Conservation (phyloP, 1,140 invertebrate genomes). For the Magallana ariakensis region DNA sequence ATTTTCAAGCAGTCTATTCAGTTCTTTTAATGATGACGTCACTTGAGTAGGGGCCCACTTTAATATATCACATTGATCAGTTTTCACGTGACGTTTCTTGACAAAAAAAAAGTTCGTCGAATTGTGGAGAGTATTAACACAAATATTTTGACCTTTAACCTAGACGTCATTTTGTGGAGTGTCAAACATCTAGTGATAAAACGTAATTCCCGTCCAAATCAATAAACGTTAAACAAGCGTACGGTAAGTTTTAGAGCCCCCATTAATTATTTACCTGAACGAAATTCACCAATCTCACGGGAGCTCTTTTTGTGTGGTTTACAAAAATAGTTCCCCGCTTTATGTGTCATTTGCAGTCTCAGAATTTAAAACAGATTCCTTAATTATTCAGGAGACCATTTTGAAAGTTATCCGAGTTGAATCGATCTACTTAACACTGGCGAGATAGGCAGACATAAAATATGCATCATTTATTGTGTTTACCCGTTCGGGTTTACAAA, state of each 20-base stretch:
- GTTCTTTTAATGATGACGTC: too few relatives aligned
- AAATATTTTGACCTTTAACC: too few relatives aligned
- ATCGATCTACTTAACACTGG: neutral
- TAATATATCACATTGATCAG: too few relatives aligned
- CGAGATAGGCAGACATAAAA: neutral
- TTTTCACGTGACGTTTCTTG: too few relatives aligned
- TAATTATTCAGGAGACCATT: constrained; percentile 13
- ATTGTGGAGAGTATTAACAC: too few relatives aligned
- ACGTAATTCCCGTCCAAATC: too few relatives aligned
- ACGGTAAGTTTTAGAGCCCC: neutral
- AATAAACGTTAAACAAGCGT: neutral
- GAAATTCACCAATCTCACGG: neutral
- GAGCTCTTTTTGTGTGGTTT: neutral
- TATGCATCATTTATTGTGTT: constrained; percentile 13
- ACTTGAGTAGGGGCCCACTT: too few relatives aligned
- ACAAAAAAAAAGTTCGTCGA: too few relatives aligned
- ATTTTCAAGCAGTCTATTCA: too few relatives aligned
- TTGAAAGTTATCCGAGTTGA: neutral
- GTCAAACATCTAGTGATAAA: too few relatives aligned
- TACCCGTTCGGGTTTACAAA: neutral
- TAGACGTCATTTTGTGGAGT: too few relatives aligned
- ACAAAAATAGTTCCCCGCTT: neutral
- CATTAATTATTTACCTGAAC: neutral
- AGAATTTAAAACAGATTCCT: neutral
- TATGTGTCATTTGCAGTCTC: neutral